Evolutionary conservation across 2,113 vertebrate genomes (phyloP).

Genomic region (Piaya cayana): DNA sequence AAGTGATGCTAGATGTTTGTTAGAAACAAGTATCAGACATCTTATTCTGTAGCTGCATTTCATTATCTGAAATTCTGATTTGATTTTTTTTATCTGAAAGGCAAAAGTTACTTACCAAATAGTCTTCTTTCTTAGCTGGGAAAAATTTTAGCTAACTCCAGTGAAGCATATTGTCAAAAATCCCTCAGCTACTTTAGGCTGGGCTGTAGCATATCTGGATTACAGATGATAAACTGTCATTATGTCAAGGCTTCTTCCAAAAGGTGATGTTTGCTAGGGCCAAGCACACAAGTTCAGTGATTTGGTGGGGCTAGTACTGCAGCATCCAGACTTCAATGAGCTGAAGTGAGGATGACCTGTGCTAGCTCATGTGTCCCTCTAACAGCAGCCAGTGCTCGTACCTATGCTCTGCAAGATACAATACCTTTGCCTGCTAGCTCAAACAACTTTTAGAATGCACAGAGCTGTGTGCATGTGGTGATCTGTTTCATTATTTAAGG

Average conservation of each 20-base stretch:
- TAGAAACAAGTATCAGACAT: not conserved
- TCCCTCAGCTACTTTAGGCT: not conserved
- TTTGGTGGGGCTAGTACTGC: not conserved
- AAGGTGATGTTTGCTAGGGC: not conserved
- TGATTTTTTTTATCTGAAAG: not conserved
- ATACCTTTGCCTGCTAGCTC: not conserved
- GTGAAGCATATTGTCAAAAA: not conserved
- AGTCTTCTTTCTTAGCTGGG: not conserved
- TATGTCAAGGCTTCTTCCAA: not conserved
- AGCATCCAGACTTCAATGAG: not conserved
- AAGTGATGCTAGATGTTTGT: not conserved
- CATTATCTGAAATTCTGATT: not conserved
- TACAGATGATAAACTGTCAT: not conserved
- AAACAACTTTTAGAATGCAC: not conserved
- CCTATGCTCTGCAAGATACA: not conserved
- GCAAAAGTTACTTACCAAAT: not conserved
- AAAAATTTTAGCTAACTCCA: not conserved
- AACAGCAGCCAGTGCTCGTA: fast-evolving
- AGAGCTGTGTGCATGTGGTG: not conserved
- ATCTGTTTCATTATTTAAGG: not conserved
- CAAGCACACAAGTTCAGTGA: not conserved
- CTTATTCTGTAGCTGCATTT: not conserved
- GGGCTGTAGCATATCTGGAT: not conserved
- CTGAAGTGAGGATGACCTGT: not conserved
- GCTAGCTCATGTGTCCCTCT: not conserved